These are phyloP conservation scores for Atta cephalotes DNA, from an alignment of 1,140 invertebrate species.

Conservation along the genomic window DNA sequence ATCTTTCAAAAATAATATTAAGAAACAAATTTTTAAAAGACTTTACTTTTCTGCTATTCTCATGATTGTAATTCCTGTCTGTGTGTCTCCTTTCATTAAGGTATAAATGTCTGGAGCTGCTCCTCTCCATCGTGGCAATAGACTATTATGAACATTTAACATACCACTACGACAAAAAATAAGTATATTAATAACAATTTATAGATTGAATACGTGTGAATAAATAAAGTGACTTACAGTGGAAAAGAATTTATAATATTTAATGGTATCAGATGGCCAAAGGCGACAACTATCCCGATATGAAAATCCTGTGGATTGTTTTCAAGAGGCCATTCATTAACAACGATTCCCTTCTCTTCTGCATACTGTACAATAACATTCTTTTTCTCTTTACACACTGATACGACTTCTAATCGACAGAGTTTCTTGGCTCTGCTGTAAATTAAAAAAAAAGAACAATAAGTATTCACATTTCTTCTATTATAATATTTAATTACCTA, in stretches of 20 bases:
- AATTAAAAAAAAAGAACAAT: neutral
- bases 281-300: constrained; percentile 90
- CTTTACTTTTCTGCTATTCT: constrained; percentile 92
- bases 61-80: constrained; percentile 96
- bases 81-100: constrained; percentile 93
- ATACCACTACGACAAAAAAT: constrained; percentile 91
- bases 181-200: constrained; percentile 27
- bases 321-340: constrained; percentile 88
- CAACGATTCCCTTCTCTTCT: constrained; percentile 83
- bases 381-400: constrained; percentile 85
- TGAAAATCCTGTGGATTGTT: constrained; percentile 85
- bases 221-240: constrained; percentile 84
- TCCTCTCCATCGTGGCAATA: constrained; percentile 97
- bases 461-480: neutral
- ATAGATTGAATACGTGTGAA: neutral
- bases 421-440: constrained; percentile 74
- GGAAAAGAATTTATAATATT: constrained; percentile 89
- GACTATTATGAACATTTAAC: constrained; percentile 96
- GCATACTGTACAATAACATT: constrained; percentile 87
- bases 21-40: constrained; percentile 37
- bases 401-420: constrained; percentile 87
- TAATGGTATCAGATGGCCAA: constrained; percentile 90
- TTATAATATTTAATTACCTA: neutral
- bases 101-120: constrained; percentile 95
- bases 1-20: neutral